A percentile compares a stretch with the other conserved stretches of the same genome.
Conservation (phyloP, 2,888 invertebrate species). For the Scaptomyza parva region DNA sequence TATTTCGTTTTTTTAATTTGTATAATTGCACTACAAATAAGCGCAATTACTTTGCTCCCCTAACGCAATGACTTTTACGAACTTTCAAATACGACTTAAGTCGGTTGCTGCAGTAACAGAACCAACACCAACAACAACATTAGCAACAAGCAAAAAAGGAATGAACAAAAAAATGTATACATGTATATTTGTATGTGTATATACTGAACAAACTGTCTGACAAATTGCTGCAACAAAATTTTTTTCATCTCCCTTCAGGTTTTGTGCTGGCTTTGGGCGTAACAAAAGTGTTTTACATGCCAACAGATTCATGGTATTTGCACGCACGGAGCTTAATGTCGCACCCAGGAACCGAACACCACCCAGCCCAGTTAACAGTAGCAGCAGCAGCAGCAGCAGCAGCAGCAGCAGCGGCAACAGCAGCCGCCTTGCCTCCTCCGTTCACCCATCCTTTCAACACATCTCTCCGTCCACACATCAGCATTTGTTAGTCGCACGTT, state of each 20-base stretch:
- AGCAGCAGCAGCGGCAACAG: conserved; percentile 8
- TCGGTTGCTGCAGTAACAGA: conserved; percentile 42
- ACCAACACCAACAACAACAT: too few species aligned
- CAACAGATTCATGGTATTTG: conserved; percentile 79
- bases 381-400: conserved; percentile 4
- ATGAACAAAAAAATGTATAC: conserved; percentile 15
- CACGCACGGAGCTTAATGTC: conserved; percentile 81
- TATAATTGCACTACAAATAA: conserved; percentile 75
- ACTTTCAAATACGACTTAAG: conserved; percentile 76
- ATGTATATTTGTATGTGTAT: too few species aligned
- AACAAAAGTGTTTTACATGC: conserved; percentile 79
- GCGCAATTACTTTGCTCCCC: conserved; percentile 58
- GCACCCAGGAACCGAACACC: conserved; percentile 46
- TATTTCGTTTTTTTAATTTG: conserved; percentile 59
- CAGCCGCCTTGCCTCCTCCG: not conserved
- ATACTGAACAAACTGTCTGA: conserved; percentile 77
- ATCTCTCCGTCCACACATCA: conserved; percentile 41
- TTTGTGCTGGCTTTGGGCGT: conserved; percentile 72
- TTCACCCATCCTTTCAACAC: conserved; percentile 12
- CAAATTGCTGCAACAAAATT: conserved; percentile 75
- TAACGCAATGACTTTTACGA: conserved; percentile 60
- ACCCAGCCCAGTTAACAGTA: conserved; percentile 9
- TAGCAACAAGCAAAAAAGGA: conserved; percentile 15
- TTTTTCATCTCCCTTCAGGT: conserved; percentile 33
- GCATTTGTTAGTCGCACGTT: conserved; percentile 73